Percentiles rank a stretch among this genome's conserved stretches.
Conservation (phyloP, 2,888 invertebrate genomes). For the Tachina fera region DNA sequence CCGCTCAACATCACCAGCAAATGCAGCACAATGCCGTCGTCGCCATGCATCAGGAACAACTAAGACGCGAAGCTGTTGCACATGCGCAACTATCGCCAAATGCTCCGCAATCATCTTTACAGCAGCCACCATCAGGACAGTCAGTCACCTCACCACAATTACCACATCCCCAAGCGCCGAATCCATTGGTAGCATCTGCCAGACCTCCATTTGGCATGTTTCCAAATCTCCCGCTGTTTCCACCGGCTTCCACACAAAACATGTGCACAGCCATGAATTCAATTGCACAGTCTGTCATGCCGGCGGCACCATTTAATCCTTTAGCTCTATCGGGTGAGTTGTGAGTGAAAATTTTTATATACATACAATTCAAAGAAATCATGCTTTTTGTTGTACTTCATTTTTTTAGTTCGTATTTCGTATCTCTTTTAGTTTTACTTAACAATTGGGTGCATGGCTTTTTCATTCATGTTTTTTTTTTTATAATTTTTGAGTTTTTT, state of each 20-base stretch:
- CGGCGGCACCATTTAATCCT: conserved; percentile 93
- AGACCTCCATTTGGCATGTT: conserved; percentile 83
- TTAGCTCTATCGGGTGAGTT: conserved; percentile 88
- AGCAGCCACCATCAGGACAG: conserved; percentile 41
- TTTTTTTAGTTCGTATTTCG: conserved; percentile 22
- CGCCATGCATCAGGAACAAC: conserved; percentile 79
- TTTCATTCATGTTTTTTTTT: conserved; percentile 1
- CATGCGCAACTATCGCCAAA: conserved; percentile 82
- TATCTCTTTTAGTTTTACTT: conserved; percentile 28
- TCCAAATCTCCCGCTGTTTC: conserved; percentile 82
- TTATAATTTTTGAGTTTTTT: conserved; percentile 24
- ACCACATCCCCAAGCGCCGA: conserved; percentile 74
- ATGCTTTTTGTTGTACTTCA: conserved; percentile 27
- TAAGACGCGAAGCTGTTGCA: conserved; percentile 78
- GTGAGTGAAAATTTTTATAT: conserved; percentile 73
- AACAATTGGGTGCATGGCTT: conserved; percentile 64
- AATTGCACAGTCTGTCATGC: conserved; percentile 91
- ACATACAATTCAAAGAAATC: conserved; percentile 56
- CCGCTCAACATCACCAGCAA: conserved; percentile 79
- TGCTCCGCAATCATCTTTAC: conserved; percentile 72
- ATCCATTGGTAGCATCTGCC: conserved; percentile 78
- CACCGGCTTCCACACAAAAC: conserved; percentile 86
- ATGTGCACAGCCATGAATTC: conserved; percentile 92
- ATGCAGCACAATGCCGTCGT: conserved; percentile 81
- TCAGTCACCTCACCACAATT: conserved; percentile 62